phyloP scores from a whole-genome alignment of 2,113 vertebrate genomes.

The Sylvietta virens region DNA sequence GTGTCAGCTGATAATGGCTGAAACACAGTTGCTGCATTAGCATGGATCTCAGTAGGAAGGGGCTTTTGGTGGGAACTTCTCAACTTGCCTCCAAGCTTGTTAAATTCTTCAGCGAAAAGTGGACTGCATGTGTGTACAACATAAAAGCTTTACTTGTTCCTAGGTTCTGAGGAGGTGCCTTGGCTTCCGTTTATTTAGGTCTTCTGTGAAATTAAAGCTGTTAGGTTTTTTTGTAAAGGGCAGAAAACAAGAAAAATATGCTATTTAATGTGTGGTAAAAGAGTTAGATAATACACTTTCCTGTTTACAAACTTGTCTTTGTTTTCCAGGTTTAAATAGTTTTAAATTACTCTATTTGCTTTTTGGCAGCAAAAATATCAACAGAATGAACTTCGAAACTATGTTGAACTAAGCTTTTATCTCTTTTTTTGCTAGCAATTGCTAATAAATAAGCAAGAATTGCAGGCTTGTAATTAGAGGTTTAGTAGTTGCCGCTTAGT shows the following conservation, averaged over 20 bases:
- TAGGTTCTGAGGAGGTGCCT: neutral
- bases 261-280: neutral
- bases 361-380: neutral
- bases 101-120: neutral
- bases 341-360: neutral
- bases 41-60: neutral
- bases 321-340: neutral
- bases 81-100: neutral
- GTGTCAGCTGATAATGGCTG: neutral
- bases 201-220: neutral
- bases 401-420: neutral
- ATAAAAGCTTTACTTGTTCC: neutral
- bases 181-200: neutral
- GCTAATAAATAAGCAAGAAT: conserved; percentile 10
- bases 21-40: neutral
- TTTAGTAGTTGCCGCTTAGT: neutral
- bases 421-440: neutral
- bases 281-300: neutral
- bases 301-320: neutral
- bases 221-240: neutral
- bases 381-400: neutral
- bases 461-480: neutral
- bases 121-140: neutral
- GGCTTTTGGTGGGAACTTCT: neutral
- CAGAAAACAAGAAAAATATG: neutral